Base-by-base conservation (phyloP, 2,797 vertebrate species). In the Aphelocoma californica region DNA sequence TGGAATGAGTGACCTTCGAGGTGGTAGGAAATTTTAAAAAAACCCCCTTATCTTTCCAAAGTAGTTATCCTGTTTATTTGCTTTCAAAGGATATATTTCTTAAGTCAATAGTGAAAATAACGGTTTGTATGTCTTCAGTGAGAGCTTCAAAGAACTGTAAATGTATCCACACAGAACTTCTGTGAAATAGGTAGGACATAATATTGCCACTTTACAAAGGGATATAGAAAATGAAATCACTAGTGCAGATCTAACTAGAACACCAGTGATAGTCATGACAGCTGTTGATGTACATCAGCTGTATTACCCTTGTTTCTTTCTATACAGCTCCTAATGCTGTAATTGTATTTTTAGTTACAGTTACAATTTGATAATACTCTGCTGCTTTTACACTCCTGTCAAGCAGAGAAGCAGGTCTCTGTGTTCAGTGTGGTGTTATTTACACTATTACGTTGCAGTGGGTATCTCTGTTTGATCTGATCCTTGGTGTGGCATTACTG, bases 391-490 rank as follows among this genome's bases (percentile, higher is more conserved):
- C 36, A 19, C 18, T 83, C 25, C 28, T 10, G 12, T 61, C 40
- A 48, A 82, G 84, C 5, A 61, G 48, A 56, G 65, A 64, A 73
- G 19, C 47, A 62, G 45, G 36, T 48, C 61, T 64, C 17, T 53
- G 32, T 75, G 36, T 48, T 44, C 54, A 48, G 6, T 28, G 48
- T 40, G 60, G 80, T 66, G 16, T 92, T 95, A 82, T 54, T 95
- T 95, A 93, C 86, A 38, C 64, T 91, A 54, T 87, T 65, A 65
- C 82, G 53, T 94, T 69, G 69, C 57, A 1, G 31, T 0, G 0
- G 7, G 23, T 94, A 91, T 92, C 78, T 93, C 45, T 80, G 29
- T 79, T 82, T 92, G 86, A 92, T 93, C 88, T 80, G 86, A 87
- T 95, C 84, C 50, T 86, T 81, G 38, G 86, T 80, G 38, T 93